A percentile compares a stretch with the other conserved stretches of the same genome.
These are phyloP conservation scores for Tachuris rubrigastra DNA, from an alignment of 2,113 vertebrate genomes.

Conservation along the genomic window DNA sequence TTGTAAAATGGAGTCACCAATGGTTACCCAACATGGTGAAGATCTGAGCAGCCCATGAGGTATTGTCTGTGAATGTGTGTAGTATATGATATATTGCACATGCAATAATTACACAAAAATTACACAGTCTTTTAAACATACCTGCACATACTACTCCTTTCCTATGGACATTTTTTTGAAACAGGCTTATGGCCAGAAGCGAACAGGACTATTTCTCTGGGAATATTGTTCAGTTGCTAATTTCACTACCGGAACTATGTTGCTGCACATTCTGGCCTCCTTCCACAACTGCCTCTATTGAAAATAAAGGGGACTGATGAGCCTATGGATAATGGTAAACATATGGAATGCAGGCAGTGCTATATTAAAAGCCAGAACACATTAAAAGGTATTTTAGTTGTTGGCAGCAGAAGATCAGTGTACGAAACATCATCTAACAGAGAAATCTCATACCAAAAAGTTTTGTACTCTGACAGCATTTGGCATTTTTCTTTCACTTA, in stretches of 20 bases:
- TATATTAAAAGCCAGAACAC: conserved; percentile 71
- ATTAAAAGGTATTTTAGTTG: conserved; percentile 75
- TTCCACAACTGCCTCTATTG: conserved; percentile 74
- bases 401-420: conserved; percentile 62
- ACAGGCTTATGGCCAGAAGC: conserved; percentile 56
- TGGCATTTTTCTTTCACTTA: not conserved
- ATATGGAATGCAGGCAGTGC: conserved; percentile 69
- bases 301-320: conserved; percentile 74
- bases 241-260: conserved; percentile 80
- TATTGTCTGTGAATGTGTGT: not conserved
- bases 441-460: conserved; percentile 43
- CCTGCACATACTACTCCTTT: not conserved
- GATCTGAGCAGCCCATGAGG: not conserved
- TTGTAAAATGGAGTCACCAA: not conserved
- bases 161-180: not conserved
- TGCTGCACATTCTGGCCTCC: conserved; percentile 68
- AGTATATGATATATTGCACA: not conserved
- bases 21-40: not conserved
- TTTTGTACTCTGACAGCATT: conserved; percentile 38
- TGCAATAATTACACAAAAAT: not conserved
- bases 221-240: conserved; percentile 78
- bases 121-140: not conserved
- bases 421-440: conserved; percentile 65
- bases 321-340: conserved; percentile 79
- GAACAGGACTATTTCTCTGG: conserved; percentile 73